phyloP scores from a whole-genome alignment of 2,888 invertebrate genomes.

The Leptinotarsa tumamoca region DNA sequence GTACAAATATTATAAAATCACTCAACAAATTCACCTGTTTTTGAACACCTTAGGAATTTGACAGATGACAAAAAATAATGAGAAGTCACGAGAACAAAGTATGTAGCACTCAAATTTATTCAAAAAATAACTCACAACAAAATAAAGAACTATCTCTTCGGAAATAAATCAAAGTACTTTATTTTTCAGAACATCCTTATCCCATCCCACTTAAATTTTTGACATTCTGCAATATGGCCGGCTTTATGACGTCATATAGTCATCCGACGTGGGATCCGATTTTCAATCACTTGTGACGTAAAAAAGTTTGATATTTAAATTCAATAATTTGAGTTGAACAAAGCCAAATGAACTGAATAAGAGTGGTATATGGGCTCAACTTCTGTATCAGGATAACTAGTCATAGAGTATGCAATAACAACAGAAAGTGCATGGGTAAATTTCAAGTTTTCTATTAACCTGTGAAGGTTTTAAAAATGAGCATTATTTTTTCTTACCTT shows the following conservation, averaged over 20 bases:
- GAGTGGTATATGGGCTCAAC: too few species aligned
- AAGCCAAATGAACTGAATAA: background rate
- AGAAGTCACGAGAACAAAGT: constrained; percentile 18
- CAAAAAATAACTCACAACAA: constrained; percentile 22
- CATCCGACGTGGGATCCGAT: constrained; percentile 28
- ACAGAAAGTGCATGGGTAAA: background rate
- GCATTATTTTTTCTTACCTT: constrained; percentile 71
- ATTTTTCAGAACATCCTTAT: constrained; percentile 57
- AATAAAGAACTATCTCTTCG: constrained; percentile 11
- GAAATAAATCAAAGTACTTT: constrained; percentile 50
- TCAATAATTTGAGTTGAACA: background rate
- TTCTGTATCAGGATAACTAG: too few species aligned
- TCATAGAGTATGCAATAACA: background rate
- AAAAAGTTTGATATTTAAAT: constrained; percentile 12
- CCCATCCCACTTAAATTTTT: constrained; percentile 48
- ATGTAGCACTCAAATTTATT: constrained; percentile 30
- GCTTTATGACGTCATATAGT: constrained; percentile 54
- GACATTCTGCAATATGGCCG: constrained; percentile 62
- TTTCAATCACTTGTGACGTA: constrained; percentile 9
- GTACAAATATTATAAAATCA: constrained; percentile 10
- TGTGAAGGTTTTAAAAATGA: background rate
- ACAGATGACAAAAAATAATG: constrained; percentile 54
- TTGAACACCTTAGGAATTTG: constrained; percentile 55
- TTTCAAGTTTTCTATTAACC: background rate
- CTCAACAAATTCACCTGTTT: constrained; percentile 57